Conservation (phyloP, 64 coral and sea anemone genomes). For the Astreopora myriophthalma region DNA sequence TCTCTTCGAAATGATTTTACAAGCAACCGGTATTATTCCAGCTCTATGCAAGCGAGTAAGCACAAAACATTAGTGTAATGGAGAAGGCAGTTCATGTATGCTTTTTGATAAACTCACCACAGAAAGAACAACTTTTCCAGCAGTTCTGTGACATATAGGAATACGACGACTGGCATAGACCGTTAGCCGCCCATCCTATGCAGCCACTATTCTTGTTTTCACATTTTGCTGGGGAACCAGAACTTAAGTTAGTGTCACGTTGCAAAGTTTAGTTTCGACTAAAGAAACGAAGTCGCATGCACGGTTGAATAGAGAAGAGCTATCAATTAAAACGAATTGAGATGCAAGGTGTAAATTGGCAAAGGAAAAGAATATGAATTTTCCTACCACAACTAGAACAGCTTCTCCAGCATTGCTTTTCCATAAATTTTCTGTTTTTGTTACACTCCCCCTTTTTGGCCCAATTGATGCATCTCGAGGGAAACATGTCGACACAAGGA, state of each 20-base stretch:
- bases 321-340: not conserved
- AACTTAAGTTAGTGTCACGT: not conserved
- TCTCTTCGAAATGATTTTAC: no score
- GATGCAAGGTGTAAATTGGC: not conserved
- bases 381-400: constrained; percentile 68
- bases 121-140: constrained; percentile 68
- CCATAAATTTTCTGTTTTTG: constrained; percentile 62
- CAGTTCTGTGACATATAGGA: constrained; percentile 14
- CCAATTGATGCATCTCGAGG: constrained; percentile 43
- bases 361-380: not conserved
- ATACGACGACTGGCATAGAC: not conserved
- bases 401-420: constrained; percentile 63
- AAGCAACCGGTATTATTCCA: no score
- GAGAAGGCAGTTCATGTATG: no score
- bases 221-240: constrained; percentile 32
- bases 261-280: not conserved
- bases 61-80: no score
- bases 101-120: constrained; percentile 12
- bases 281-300: no score
- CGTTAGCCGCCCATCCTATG: constrained; percentile 23
- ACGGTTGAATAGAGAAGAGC: no score
- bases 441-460: constrained; percentile 45
- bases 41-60: no score
- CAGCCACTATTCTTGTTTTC: constrained; percentile 32
- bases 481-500: constrained; percentile 44